Conservation (phyloP, 2,888 invertebrate species). For the Brassicogethes aeneus region DNA sequence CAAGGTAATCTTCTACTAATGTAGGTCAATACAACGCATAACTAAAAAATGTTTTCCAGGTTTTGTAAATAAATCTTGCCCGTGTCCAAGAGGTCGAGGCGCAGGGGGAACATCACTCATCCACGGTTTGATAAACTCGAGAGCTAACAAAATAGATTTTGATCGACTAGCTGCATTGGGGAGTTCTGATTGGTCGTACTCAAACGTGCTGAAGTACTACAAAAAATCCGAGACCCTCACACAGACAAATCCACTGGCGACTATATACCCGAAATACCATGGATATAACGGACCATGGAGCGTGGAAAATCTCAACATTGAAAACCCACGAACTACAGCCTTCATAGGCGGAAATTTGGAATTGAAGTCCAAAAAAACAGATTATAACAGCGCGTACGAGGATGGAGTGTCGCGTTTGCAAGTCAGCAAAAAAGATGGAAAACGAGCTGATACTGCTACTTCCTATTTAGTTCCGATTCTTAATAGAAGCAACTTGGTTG, state of each 20-base stretch:
- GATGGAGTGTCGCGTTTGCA: not conserved
- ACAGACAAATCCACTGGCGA: not conserved
- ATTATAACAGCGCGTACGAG: not conserved
- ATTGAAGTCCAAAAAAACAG: not conserved
- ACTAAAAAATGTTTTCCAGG: not conserved
- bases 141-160: not conserved
- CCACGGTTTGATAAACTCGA: not conserved
- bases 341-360: not conserved
- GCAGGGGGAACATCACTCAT: not conserved
- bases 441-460: not conserved
- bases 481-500: not conserved
- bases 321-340: not conserved
- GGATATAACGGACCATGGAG: not conserved
- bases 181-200: not conserved
- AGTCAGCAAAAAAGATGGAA: not conserved
- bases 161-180: not conserved
- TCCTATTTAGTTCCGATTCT: not conserved
- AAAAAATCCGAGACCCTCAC: not conserved
- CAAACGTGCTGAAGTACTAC: not conserved
- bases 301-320: conserved; percentile 20
- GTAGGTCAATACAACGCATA: not conserved
- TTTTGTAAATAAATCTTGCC: not conserved
- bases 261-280: not conserved
- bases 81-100: not conserved
- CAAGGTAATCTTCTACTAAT: not conserved